Percentiles rank a stretch among this genome's conserved stretches.
phyloP scores from a whole-genome alignment of 2,113 vertebrate species.

The Tragelaphus buxtoni region DNA sequence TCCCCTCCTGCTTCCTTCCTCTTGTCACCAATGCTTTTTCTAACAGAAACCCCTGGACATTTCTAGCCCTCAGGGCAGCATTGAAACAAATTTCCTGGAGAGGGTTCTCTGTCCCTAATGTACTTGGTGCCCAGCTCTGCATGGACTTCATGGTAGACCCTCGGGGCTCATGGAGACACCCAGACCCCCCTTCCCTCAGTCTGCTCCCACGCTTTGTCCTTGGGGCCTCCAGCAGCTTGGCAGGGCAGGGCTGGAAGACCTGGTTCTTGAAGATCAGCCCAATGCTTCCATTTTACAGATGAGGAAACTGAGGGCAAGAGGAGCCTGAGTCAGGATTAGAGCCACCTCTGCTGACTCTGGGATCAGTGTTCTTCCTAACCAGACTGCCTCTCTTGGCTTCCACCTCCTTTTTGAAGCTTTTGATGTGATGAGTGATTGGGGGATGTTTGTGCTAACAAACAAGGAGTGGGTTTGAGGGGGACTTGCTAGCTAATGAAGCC shows the following conservation, averaged over 20 bases:
- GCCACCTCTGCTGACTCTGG: not conserved
- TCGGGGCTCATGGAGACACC: not conserved
- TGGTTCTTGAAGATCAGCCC: not conserved
- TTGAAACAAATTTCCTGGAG: not conserved
- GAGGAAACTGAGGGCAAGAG: not conserved
- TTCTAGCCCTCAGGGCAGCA: not conserved
- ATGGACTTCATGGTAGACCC: not conserved
- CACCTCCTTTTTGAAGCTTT: not conserved
- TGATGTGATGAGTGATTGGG: not conserved
- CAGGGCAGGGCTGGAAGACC: not conserved
- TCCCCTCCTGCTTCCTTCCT: not conserved
- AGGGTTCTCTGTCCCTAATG: not conserved
- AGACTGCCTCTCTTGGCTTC: not conserved
- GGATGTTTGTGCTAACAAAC: not conserved
- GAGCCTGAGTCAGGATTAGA: not conserved
- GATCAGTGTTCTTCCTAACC: not conserved
- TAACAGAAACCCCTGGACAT: not conserved
- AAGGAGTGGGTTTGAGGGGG: not conserved
- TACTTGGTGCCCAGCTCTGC: not conserved
- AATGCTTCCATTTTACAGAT: not conserved
- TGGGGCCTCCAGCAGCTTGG: not conserved
- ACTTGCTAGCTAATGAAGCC: not conserved
- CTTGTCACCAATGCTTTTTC: not conserved
- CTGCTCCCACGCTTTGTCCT: not conserved
- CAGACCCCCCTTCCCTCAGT: not conserved